Evolutionary conservation across 2,797 vertebrate species (phyloP), one percentile per base, ranked within the genome.

Genomic region (Heliangelus exortis): DNA sequence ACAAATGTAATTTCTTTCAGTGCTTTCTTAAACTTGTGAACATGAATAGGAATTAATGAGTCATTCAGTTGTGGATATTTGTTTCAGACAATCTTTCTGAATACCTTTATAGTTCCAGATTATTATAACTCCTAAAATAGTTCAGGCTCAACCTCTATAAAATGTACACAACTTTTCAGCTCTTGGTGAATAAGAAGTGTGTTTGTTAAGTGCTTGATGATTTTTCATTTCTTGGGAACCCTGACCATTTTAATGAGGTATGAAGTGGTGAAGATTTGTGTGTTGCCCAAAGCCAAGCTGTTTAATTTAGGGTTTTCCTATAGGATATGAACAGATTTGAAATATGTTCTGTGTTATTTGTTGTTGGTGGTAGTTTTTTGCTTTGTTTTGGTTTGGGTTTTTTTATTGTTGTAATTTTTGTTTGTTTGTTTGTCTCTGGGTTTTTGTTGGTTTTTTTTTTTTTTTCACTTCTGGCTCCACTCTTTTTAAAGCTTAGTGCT

Each of bases 291-390:
- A 95, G 80, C 85, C 91, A 88, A 95, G 65, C 73, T 80, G 69
- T 84, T 95, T 92, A 74, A 85, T 81, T 74, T 73, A 54, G 83
- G 53, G 61, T 71, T 95, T 96, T 96, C 84, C 83, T 94, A 82
- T 92, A 89, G 50, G 9, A 20, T 57, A 87, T 47, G 61, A 57
- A 88, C 39, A 71, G 84, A 92, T 93, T 92, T 95, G 82, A 96
- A 96, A 90, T 87, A 91, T 51, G 15, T 83, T 88, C 89, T 94
- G 59, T 34, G 67, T 87, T 95, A 76, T 87, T 95, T 95, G 81
- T 79, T 94, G 84, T 26, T 90, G 68, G 31, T 92, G 73, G 13
- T 43, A 3, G 17, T 45, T n/a, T 7, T 12, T 39, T 39, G 39
- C 13, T 39, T 39, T 39, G 39, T 12, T 39, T 39, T 39, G 39